A percentile compares a stretch with the other conserved stretches of the same genome.
phyloP scores from a whole-genome alignment of 2,113 vertebrate genomes.

The Chloroceryle aenea region DNA sequence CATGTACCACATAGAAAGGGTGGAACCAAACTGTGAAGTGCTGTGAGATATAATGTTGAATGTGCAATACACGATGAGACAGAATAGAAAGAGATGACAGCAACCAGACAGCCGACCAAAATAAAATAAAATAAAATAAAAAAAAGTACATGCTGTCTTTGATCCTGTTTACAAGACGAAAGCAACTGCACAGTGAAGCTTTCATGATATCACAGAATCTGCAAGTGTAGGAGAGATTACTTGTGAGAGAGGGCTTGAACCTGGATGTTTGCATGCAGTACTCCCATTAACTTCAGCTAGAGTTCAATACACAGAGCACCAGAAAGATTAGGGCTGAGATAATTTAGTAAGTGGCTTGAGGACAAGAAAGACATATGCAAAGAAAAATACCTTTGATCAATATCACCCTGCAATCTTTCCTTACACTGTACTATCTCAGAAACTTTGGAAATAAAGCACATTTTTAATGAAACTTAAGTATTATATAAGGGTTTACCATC shows the following conservation, averaged over 20 bases:
- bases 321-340: neutral
- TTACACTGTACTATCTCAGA: neutral
- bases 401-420: neutral
- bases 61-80: constrained; percentile 22
- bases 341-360: neutral
- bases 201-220: constrained; percentile 46
- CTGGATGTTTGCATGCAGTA: constrained; percentile 5
- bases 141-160: constrained; percentile 8
- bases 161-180: constrained; percentile 59
- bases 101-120: constrained; percentile 61
- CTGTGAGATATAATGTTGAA: constrained; percentile 57
- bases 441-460: neutral
- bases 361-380: neutral
- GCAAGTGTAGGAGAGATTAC: neutral
- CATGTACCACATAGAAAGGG: constrained; percentile 57
- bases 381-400: neutral
- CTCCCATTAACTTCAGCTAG: constrained; percentile 33
- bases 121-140: constrained; percentile 30
- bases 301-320: neutral
- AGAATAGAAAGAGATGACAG: constrained; percentile 63
- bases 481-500: neutral
- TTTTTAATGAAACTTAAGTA: constrained; percentile 5
- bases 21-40: constrained; percentile 65
- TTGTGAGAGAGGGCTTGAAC: constrained; percentile 44
- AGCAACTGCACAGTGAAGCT: neutral